These are phyloP conservation scores for Hypena proboscidalis DNA, from an alignment of 2,888 invertebrate species.

Conservation along the genomic window DNA sequence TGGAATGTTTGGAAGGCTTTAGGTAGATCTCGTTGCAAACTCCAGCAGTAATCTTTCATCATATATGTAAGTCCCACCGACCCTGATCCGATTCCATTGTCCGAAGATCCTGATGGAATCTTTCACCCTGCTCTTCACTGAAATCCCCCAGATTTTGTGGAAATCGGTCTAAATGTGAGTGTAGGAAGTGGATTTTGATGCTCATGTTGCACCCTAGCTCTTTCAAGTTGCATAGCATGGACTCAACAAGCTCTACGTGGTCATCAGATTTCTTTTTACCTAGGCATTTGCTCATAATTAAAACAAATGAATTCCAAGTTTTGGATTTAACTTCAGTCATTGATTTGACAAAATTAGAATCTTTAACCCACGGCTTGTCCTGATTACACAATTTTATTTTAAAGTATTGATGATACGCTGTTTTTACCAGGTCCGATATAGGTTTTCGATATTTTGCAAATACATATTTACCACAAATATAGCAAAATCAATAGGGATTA, in stretches of 20 bases:
- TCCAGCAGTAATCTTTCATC: too few species aligned
- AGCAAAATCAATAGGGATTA: constrained; percentile 4
- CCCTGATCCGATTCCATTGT: too few species aligned
- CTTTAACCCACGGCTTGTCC: constrained; percentile 11
- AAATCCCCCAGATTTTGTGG: too few species aligned
- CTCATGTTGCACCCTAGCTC: too few species aligned
- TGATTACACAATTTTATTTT: constrained; percentile 15
- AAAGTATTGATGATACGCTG: constrained; percentile 16
- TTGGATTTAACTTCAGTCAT: constrained; percentile 18
- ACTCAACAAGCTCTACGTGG: constrained; percentile 13
- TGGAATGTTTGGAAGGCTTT: too few species aligned
- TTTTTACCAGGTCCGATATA: constrained; percentile 9
- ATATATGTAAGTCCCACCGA: too few species aligned
- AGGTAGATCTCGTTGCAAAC: too few species aligned
- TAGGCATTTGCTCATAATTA: constrained; percentile 15
- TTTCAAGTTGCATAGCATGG: too few species aligned
- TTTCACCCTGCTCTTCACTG: too few species aligned
- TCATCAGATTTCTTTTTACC: constrained; percentile 15
- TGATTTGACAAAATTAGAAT: constrained; percentile 19
- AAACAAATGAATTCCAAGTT: constrained; percentile 16
- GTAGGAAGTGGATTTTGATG: too few species aligned
- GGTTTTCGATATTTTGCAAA: constrained; percentile 1
- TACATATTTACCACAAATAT: constrained; percentile 4
- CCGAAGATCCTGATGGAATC: too few species aligned
- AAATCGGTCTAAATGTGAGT: too few species aligned